Conservation (phyloP, 2,113 vertebrate genomes). For the Emydocephalus ijimae region DNA sequence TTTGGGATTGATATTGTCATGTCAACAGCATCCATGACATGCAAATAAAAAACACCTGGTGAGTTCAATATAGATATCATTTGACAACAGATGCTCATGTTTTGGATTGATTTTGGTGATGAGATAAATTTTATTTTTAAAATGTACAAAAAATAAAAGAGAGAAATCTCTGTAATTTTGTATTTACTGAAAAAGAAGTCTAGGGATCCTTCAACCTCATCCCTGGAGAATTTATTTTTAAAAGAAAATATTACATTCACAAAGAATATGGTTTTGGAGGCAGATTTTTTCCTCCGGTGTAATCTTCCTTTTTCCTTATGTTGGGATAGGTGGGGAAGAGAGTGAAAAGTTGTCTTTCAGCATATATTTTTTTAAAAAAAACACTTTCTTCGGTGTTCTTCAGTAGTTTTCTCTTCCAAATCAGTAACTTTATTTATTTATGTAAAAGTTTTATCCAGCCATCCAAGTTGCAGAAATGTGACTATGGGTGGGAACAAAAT, state of each 20-base stretch:
- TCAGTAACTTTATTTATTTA: neutral
- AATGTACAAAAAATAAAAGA: neutral
- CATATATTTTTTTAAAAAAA: no score
- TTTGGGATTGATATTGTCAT: neutral
- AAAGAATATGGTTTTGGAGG: neutral
- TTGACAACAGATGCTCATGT: neutral
- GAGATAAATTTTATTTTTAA: neutral
- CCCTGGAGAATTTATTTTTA: neutral
- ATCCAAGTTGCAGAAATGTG: neutral
- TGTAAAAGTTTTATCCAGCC: neutral
- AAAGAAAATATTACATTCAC: neutral
- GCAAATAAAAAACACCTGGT: neutral
- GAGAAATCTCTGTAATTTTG: neutral
- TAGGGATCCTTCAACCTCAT: neutral
- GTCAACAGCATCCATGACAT: neutral
- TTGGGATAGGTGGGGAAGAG: neutral
- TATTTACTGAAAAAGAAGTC: neutral
- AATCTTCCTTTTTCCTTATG: neutral
- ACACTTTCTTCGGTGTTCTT: neutral
- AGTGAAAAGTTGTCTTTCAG: neutral
- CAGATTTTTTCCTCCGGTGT: neutral
- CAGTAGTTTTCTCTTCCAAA: neutral
- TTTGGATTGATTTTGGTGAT: neutral
- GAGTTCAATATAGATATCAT: neutral
- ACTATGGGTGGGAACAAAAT: neutral